Percentiles rank a stretch among this genome's conserved stretches.
Conservation (phyloP, 2,888 invertebrate species). For the Lycocerus yunnanus region DNA sequence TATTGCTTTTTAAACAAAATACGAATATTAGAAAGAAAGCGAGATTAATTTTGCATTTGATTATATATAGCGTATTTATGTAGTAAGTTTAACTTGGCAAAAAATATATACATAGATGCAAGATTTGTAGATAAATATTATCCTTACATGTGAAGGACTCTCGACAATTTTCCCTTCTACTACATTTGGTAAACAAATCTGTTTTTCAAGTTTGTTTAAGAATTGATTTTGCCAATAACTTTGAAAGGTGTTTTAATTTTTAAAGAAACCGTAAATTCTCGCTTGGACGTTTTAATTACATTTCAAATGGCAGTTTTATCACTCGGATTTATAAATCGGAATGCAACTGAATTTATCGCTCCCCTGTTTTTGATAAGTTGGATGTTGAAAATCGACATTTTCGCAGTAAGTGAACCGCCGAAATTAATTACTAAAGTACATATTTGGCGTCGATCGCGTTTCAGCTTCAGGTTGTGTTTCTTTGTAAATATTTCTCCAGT, state of each 20-base stretch:
- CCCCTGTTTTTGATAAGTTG: background rate
- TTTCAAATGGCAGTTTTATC: background rate
- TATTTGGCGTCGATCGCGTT: conserved; percentile 1
- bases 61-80: no score
- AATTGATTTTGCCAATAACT: background rate
- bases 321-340: background rate
- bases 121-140: conserved; percentile 22
- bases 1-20: background rate
- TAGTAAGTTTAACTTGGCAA: background rate
- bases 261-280: background rate
- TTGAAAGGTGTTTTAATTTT: background rate
- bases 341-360: background rate
- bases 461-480: conserved; percentile 4
- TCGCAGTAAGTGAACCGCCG: conserved; percentile 2
- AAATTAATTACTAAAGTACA: conserved; percentile 5
- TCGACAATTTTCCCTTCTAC: conserved; percentile 21
- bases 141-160: conserved; percentile 19
- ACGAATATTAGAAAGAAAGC: no score
- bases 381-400: conserved; percentile 1
- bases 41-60: no score
- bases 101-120: conserved; percentile 3
- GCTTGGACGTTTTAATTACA: background rate
- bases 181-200: conserved; percentile 25
- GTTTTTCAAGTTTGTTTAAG: conserved; percentile 2
- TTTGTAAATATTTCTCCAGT: conserved; percentile 2